phyloP scores from a whole-genome alignment of 2,113 vertebrate species.

The Heterotilapia buettikoferi region DNA sequence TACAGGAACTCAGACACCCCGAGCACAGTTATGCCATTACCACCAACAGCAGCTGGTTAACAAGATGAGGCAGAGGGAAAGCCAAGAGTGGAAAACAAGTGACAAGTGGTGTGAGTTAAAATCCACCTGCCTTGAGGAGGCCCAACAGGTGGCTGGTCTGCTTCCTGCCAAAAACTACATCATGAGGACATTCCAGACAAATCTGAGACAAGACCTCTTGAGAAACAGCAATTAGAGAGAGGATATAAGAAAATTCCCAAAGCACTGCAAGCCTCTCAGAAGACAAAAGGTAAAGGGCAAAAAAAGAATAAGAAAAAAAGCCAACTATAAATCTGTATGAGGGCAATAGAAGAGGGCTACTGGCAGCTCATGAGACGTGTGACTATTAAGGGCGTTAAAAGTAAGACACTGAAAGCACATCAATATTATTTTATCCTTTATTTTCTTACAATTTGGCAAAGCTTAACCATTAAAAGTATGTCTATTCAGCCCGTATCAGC shows the following conservation, averaged over 20 bases:
- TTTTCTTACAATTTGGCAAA: not conserved
- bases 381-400: not conserved
- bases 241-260: not conserved
- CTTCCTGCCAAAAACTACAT: slow-evolving; percentile 20
- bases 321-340: not conserved
- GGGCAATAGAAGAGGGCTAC: rapidly evolving
- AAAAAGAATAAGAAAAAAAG: not conserved
- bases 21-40: not conserved
- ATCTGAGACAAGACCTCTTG: not conserved
- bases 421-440: not conserved
- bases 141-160: not conserved
- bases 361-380: not conserved
- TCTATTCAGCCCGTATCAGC: not conserved
- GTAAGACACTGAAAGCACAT: not conserved
- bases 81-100: not conserved
- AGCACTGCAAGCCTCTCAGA: not conserved
- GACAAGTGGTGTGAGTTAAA: not conserved
- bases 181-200: slow-evolving; percentile 1
- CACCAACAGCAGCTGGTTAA: slow-evolving; percentile 12
- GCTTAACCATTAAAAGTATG: not conserved
- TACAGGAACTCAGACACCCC: not conserved
- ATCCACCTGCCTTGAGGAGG: slow-evolving; percentile 1
- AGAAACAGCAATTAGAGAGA: not conserved
- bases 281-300: not conserved
- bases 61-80: not conserved